These are phyloP conservation scores for Amiota communis DNA, from an alignment of 2,888 invertebrate species.

Conservation along the genomic window DNA sequence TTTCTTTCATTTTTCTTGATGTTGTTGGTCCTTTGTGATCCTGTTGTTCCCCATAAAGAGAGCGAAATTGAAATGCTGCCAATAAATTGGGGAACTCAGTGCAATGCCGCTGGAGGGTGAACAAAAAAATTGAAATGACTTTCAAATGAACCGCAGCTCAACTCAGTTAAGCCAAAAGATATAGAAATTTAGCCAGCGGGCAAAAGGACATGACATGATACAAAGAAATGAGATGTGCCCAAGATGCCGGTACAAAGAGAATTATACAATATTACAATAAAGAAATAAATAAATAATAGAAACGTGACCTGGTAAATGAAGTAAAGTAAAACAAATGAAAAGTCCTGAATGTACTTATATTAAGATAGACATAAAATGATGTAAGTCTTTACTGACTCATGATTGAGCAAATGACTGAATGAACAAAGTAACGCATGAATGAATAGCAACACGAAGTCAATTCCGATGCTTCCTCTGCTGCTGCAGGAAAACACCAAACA, in stretches of 20 bases:
- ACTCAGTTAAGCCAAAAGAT: constrained; percentile 16
- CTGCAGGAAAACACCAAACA: constrained; percentile 25
- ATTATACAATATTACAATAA: constrained; percentile 21
- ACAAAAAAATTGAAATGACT: constrained; percentile 20
- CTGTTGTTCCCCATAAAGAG: constrained; percentile 20
- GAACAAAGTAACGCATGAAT: not conserved
- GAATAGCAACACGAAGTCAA: not conserved
- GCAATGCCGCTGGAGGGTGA: not conserved
- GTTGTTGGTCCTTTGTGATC: not conserved
- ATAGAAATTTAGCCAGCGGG: constrained; percentile 21
- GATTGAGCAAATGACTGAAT: constrained; percentile 4
- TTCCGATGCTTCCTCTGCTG: constrained; percentile 6
- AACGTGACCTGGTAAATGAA: no score
- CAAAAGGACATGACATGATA: constrained; percentile 12
- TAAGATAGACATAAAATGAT: no score
- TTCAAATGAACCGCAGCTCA: constrained; percentile 19
- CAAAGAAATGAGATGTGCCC: not conserved
- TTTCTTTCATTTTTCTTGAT: not conserved
- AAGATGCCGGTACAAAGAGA: constrained; percentile 26
- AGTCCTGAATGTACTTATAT: no score
- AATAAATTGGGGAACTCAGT: constrained; percentile 9
- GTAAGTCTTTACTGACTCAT: not conserved
- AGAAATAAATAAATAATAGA: constrained; percentile 15
- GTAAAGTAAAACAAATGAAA: no score
- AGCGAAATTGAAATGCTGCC: constrained; percentile 25